A percentile compares a stretch with the other conserved stretches of the same genome.
These are phyloP conservation scores for Phrynosoma blainvillii DNA, from an alignment of 2,113 vertebrate genomes.

Conservation along the genomic window DNA sequence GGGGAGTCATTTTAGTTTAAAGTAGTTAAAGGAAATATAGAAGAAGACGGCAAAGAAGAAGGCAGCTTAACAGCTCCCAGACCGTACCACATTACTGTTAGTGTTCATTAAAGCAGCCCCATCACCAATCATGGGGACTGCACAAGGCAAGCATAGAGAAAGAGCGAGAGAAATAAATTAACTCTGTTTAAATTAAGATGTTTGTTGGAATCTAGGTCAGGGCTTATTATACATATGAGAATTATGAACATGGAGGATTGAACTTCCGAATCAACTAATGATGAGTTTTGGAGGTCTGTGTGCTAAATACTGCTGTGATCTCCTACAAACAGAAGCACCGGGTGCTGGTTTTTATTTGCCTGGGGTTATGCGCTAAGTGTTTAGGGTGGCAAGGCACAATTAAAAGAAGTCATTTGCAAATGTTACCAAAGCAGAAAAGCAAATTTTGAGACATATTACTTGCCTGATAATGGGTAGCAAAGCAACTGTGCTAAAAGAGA, in stretches of 20 bases:
- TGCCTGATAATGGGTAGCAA: not conserved
- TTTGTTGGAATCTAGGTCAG: no score
- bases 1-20: not conserved
- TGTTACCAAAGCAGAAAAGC: not conserved
- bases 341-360: no score
- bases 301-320: not conserved
- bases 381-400: not conserved
- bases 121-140: no score
- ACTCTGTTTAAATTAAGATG: no score
- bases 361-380: no score
- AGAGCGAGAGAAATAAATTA: no score
- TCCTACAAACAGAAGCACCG: not conserved
- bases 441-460: not conserved
- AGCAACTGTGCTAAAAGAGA: not conserved
- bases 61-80: no score
- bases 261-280: not conserved
- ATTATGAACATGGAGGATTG: not conserved
- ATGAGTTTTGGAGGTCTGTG: not conserved
- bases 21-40: not conserved
- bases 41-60: not conserved
- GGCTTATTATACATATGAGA: not conserved
- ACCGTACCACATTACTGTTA: not conserved
- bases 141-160: no score
- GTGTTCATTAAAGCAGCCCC: not conserved
- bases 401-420: not conserved